phyloP scores from a whole-genome alignment of 2,113 vertebrate species.

The Phaethornis superciliosus region DNA sequence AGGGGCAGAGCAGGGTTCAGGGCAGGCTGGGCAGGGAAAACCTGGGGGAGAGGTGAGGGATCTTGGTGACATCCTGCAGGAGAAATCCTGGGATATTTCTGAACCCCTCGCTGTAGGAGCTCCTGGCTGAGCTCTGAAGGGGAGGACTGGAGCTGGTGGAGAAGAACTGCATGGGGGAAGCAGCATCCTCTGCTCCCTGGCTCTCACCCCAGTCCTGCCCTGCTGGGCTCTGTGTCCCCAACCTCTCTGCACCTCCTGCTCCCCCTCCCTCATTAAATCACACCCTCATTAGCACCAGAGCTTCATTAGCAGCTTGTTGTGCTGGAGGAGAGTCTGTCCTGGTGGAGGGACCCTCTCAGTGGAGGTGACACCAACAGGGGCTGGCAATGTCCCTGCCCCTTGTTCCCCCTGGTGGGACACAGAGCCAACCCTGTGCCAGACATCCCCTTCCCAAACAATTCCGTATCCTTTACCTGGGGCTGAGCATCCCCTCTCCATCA shows the following conservation, averaged over 20 bases:
- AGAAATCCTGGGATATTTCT: neutral
- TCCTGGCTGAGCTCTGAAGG: neutral
- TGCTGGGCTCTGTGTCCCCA: neutral
- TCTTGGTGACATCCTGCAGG: neutral
- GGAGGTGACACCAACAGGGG: neutral
- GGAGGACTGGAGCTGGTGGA: neutral
- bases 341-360: neutral
- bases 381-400: neutral
- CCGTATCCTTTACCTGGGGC: accelerated
- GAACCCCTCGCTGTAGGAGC: neutral
- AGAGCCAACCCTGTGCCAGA: neutral
- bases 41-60: neutral
- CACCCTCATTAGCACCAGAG: neutral
- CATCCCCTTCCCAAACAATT: accelerated
- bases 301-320: neutral
- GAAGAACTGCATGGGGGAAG: too few species aligned
- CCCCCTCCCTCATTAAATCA: neutral
- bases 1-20: neutral
- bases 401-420: accelerated
- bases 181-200: too few species aligned
- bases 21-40: neutral
- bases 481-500: accelerated
- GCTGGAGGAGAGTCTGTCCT: neutral
- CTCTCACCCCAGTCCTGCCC: too few species aligned
- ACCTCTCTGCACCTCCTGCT: accelerated